Conservation (phyloP, 2,113 vertebrate genomes). For the Osmerus mordax region DNA sequence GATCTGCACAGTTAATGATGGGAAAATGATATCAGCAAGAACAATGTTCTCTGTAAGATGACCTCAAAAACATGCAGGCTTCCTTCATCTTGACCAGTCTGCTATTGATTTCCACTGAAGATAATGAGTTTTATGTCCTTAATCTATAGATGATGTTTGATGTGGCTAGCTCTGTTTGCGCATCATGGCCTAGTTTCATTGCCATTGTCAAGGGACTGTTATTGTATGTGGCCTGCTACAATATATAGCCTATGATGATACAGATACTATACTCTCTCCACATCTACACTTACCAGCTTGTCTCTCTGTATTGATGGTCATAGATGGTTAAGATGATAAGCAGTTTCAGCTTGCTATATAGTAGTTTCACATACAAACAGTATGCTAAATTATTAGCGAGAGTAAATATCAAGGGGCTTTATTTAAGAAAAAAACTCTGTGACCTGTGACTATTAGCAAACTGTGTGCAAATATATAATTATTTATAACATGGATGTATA, state of each 20-base stretch:
- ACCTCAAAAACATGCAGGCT: constrained; percentile 62
- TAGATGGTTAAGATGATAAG: too few relatives aligned
- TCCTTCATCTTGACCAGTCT: constrained; percentile 61
- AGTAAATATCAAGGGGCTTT: too few relatives aligned
- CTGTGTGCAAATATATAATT: too few relatives aligned
- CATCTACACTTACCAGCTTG: too few relatives aligned
- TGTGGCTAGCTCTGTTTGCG: constrained; percentile 64
- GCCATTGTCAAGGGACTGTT: constrained; percentile 57
- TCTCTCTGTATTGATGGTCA: too few relatives aligned
- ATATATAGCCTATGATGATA: constrained; percentile 28
- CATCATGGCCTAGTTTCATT: constrained; percentile 61
- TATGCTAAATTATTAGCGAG: too few relatives aligned
- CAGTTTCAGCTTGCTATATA: too few relatives aligned
- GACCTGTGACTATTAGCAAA: too few relatives aligned
- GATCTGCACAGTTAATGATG: constrained; percentile 61
- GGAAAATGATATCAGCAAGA: constrained; percentile 68
- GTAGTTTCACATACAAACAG: too few relatives aligned
- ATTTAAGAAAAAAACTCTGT: too few relatives aligned
- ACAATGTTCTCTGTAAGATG: constrained; percentile 58
- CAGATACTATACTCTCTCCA: too few relatives aligned
- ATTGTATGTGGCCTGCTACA: constrained; percentile 29
- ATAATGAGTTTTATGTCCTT: constrained; percentile 70
- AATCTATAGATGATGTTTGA: constrained; percentile 68
- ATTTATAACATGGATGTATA: too few relatives aligned
- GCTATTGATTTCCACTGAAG: constrained; percentile 69